A percentile compares a stretch with the other conserved stretches of the same genome.
phyloP scores from a whole-genome alignment of 2,113 vertebrate species.

The Tringa solitaria region DNA sequence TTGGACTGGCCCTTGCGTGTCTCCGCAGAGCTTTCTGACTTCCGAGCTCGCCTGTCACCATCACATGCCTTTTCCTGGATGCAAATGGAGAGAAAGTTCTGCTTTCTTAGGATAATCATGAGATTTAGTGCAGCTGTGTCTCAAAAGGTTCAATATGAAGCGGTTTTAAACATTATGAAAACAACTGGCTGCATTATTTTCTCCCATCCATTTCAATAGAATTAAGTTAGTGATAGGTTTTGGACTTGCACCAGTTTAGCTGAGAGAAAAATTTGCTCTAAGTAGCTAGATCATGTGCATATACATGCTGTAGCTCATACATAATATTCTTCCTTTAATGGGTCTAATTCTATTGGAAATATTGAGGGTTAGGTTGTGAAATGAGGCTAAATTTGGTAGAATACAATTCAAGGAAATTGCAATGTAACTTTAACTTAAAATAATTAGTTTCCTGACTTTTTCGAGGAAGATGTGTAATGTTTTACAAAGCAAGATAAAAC shows the following conservation, averaged over 20 bases:
- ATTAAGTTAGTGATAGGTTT: neutral
- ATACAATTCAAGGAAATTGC: conserved; percentile 1
- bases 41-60: neutral
- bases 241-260: neutral
- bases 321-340: neutral
- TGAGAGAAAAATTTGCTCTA: neutral
- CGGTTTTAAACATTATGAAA: neutral
- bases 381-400: neutral
- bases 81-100: neutral
- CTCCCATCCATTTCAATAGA: neutral
- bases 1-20: neutral
- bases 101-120: neutral
- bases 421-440: neutral
- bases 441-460: conserved; percentile 16
- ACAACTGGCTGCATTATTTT: neutral
- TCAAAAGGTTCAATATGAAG: neutral
- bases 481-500: neutral
- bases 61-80: neutral
- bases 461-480: neutral
- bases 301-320: neutral
- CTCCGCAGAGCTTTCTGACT: neutral
- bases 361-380: neutral
- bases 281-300: neutral
- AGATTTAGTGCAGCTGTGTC: conserved; percentile 12
- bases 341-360: neutral